These are phyloP conservation scores for Taphrorychus bicolor DNA, from an alignment of 2,888 invertebrate genomes.

Conservation along the genomic window DNA sequence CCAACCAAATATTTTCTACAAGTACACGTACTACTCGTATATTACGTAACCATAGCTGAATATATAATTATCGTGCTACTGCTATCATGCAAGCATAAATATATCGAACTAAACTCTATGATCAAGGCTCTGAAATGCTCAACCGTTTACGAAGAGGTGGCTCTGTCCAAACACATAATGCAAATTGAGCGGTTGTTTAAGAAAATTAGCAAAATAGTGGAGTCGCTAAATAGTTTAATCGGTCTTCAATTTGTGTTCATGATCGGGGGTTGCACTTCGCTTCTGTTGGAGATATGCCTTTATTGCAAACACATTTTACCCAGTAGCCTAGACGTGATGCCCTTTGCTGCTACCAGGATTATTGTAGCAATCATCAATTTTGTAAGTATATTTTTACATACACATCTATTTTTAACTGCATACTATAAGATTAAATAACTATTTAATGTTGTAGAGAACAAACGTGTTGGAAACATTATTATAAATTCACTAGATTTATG, in stretches of 20 bases:
- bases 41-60: background rate
- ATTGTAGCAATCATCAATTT: background rate
- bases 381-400: conserved; percentile 4
- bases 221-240: background rate
- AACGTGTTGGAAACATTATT: no score
- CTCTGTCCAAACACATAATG: background rate
- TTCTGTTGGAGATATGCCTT: background rate
- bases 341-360: background rate
- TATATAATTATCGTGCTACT: background rate
- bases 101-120: background rate
- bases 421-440: no score
- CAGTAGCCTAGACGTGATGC: background rate
- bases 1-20: background rate
- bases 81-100: conserved; percentile 1
- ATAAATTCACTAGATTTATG: no score
- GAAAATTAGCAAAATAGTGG: conserved; percentile 5
- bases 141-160: conserved; percentile 2
- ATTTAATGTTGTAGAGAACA: no score
- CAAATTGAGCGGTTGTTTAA: background rate
- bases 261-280: background rate
- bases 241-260: background rate
- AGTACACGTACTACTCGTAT: background rate
- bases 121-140: background rate
- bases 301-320: background rate
- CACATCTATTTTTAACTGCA: no score